Percentiles rank a stretch among this genome's conserved stretches.
Evolutionary conservation across 2,888 invertebrate species (phyloP).

Genomic region (Thecophora atra): DNA sequence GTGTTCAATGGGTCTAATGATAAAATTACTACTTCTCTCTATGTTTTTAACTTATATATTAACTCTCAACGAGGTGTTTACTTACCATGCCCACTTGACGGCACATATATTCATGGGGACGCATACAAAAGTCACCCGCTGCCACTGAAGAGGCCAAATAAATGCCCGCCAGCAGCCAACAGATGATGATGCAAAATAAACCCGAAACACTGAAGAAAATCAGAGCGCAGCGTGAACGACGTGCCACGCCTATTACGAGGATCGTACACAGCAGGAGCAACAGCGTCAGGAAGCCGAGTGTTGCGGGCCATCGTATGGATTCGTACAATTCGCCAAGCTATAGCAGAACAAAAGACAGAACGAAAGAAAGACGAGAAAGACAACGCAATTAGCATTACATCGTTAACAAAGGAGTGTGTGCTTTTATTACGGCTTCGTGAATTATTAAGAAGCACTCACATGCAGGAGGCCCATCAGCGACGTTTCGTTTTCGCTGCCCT

Average conservation of each 20-base stretch:
- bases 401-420: too few species aligned
- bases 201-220: slow-evolving; percentile 90
- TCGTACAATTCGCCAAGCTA: slow-evolving; percentile 65
- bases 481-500: slow-evolving; percentile 63
- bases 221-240: slow-evolving; percentile 81
- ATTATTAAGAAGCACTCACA: slow-evolving; percentile 52
- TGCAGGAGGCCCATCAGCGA: slow-evolving; percentile 63
- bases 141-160: slow-evolving; percentile 87
- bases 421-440: not conserved
- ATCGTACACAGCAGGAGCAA: slow-evolving; percentile 64
- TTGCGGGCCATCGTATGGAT: slow-evolving; percentile 66
- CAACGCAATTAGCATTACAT: too few species aligned
- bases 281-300: slow-evolving; percentile 64
- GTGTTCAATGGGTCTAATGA: too few species aligned
- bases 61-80: slow-evolving; percentile 28
- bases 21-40: too few species aligned
- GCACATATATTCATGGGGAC: slow-evolving; percentile 73
- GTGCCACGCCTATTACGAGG: slow-evolving; percentile 65
- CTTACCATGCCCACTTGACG: slow-evolving; percentile 66
- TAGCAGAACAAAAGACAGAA: slow-evolving; percentile 21
- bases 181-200: slow-evolving; percentile 69
- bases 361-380: not conserved
- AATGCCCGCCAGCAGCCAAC: slow-evolving; percentile 88
- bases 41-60: too few species aligned
- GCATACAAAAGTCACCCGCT: slow-evolving; percentile 84